Conservation (phyloP, 2,797 vertebrate genomes). For the Ciconia nigra region DNA sequence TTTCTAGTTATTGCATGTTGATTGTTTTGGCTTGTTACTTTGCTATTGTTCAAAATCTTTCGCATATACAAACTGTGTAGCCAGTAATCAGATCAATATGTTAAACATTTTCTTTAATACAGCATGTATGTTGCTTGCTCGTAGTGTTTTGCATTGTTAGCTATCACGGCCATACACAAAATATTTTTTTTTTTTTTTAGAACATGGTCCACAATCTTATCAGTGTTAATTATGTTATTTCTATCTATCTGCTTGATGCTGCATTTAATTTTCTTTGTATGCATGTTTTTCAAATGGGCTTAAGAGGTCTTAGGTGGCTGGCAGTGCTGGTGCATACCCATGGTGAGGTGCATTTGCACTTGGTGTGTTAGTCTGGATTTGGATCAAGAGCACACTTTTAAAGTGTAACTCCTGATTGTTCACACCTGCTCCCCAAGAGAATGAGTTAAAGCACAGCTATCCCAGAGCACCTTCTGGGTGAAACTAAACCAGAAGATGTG, state of each 20-base stretch:
- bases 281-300: background rate
- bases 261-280: background rate
- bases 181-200: background rate
- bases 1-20: background rate
- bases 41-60: background rate
- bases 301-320: background rate
- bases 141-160: accelerated
- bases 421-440: accelerated
- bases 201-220: background rate
- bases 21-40: background rate
- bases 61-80: background rate
- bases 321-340: accelerated
- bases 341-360: background rate
- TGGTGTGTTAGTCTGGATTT: background rate
- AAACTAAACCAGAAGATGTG: background rate
- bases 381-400: background rate
- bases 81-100: background rate
- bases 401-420: background rate
- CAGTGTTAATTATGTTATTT: background rate
- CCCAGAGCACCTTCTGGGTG: background rate
- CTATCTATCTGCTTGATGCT: background rate
- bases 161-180: background rate
- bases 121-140: accelerated
- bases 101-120: background rate
- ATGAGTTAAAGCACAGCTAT: background rate